These are phyloP conservation scores for Syncerus caffer DNA, from an alignment of 2,797 vertebrate species.

Conservation along the genomic window DNA sequence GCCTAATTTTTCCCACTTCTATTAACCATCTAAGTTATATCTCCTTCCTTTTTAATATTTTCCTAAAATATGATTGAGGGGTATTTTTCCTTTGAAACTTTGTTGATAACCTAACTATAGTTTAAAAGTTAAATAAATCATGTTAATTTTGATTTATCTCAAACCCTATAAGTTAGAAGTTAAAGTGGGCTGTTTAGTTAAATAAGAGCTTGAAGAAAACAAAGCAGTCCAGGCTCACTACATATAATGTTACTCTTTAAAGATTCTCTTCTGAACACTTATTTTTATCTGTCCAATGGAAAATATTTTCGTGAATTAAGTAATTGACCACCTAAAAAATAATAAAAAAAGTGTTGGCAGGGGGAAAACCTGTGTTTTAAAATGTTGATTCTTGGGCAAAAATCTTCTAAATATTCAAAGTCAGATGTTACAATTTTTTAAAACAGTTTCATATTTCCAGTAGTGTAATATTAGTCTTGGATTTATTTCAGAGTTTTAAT, in stretches of 20 bases:
- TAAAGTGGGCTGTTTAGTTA: slow-evolving; percentile 72
- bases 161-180: slow-evolving; percentile 39
- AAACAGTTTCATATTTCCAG: slow-evolving; percentile 49
- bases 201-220: slow-evolving; percentile 62
- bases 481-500: slow-evolving; percentile 51
- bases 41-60: slow-evolving; percentile 51
- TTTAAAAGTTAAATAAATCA: slow-evolving; percentile 72
- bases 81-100: slow-evolving; percentile 48
- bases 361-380: slow-evolving; percentile 24
- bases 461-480: slow-evolving; percentile 58
- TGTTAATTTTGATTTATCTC: slow-evolving; percentile 71
- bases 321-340: neutral
- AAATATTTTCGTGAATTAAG: slow-evolving; percentile 55
- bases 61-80: slow-evolving; percentile 43
- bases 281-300: slow-evolving; percentile 42
- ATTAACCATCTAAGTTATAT: slow-evolving; percentile 20
- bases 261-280: slow-evolving; percentile 21
- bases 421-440: slow-evolving; percentile 51
- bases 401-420: slow-evolving; percentile 55
- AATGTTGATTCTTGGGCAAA: slow-evolving; percentile 49
- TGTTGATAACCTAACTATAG: slow-evolving; percentile 57
- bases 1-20: slow-evolving; percentile 58
- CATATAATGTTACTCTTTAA: slow-evolving; percentile 7
- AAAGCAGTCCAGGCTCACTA: slow-evolving; percentile 60
- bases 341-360: neutral